Base-by-base conservation (phyloP, 2,888 invertebrate genomes). In the Lamproptera curius region DNA sequence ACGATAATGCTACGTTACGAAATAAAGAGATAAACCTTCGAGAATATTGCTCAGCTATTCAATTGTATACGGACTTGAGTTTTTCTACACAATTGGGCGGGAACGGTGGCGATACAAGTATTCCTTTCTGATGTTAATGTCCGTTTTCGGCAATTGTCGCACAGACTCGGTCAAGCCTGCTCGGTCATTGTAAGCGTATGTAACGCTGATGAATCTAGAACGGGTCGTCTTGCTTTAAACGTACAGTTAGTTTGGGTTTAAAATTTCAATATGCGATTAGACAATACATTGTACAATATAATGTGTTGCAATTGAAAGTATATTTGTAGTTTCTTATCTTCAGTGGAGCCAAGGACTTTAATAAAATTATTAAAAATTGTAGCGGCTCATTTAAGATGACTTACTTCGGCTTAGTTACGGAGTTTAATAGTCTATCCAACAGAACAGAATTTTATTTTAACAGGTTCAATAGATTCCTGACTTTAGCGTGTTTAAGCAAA, bases 121-220 rank as follows among this genome's bases (percentile, higher is more conserved):
- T 48, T 38, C 48, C 26, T 38, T 48, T 48, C 42, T 42, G 11
- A 48, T 48, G 48, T 20, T 38, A 48, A 48, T 48, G 13, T 2
- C 15, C 42, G 38, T 39, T 48, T 48, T 48, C 14, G 46, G 17
- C 48, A 17, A 42, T 48, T 42, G 48, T 48, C 26, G 14, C 13
- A n/a, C 9, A 31, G 33, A 42, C 26, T 38, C 42, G 42, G 48
- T 42, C 38, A 42, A 42, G 48, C 48, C 16, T 48, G 23, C 16
- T 3, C 38, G 16, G 11, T 38, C 44, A 14, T 44, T 44, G 38
- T 38, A 13, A 14, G 44, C 31, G 14, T 38, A 38, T 38, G 37
- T 37, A 37, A 44, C 37, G 28, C 16, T 28, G 17, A 11, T 10
- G n/a, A n/a, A 44, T 15, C 13, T 15, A 11, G 16, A n/a, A 35